Conservation (phyloP, 1,140 invertebrate species). For the Camponotus vicinus region DNA sequence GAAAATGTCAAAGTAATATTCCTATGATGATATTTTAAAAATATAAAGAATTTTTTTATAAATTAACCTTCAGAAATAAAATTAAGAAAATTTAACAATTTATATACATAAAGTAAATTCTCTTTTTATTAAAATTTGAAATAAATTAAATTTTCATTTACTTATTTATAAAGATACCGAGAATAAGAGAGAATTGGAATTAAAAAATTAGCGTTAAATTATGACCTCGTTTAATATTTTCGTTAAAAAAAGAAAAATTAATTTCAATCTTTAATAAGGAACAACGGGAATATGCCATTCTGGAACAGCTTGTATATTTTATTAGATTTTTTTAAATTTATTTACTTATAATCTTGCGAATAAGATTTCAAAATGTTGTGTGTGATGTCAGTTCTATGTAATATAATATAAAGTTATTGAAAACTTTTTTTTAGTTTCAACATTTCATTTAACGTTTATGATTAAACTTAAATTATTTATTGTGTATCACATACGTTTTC, state of each 20-base stretch:
- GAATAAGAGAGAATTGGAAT: neutral
- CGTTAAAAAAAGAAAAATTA: neutral
- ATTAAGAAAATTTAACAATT: neutral
- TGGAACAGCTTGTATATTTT: conserved; percentile 17
- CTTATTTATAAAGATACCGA: too few species aligned
- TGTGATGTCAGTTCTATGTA: neutral
- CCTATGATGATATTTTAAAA: neutral
- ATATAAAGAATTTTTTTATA: neutral
- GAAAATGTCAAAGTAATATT: too few species aligned
- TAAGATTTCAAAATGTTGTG: conserved; percentile 3
- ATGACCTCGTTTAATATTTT: neutral
- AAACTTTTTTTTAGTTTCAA: conserved; percentile 7
- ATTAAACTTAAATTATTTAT: conserved; percentile 31
- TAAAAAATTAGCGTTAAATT: neutral
- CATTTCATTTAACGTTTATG: conserved; percentile 8
- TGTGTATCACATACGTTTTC: conserved; percentile 3
- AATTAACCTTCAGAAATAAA: neutral
- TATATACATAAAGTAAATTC: too few species aligned
- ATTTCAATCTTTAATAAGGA: conserved; percentile 3
- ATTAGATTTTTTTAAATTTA: neutral
- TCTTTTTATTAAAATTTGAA: too few species aligned
- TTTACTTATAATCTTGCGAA: conserved; percentile 5
- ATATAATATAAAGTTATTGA: conserved; percentile 6
- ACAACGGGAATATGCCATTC: neutral
- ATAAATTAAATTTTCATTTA: too few species aligned